phyloP scores from a whole-genome alignment of 1,140 invertebrate species.

The Amphibalanus amphitrite region DNA sequence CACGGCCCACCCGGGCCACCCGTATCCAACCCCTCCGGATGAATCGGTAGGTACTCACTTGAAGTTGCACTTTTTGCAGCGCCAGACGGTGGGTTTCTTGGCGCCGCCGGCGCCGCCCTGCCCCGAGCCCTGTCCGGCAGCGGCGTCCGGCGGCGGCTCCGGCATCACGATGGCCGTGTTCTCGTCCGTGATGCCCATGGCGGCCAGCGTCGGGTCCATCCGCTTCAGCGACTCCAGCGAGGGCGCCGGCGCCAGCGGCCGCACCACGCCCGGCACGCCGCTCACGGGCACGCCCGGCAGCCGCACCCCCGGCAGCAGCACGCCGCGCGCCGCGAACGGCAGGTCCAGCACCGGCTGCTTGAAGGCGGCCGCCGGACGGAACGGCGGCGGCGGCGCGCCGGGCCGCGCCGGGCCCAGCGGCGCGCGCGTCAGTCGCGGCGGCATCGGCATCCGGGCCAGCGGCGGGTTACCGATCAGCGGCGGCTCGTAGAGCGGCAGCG shows the following conservation, averaged over 20 bases:
- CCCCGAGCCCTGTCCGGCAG: conserved; percentile 20
- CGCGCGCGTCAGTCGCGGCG: conserved; percentile 5
- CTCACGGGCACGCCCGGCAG: too few relatives aligned
- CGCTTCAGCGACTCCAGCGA: background rate
- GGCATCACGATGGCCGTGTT: conserved; percentile 9
- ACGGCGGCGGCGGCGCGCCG: conserved; percentile 15
- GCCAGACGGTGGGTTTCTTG: conserved; percentile 43
- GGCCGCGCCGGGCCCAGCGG: conserved; percentile 5
- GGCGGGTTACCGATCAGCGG: too few relatives aligned
- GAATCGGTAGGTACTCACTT: conserved; percentile 43
- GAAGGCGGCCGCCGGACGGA: background rate
- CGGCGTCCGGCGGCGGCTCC: too few relatives aligned
- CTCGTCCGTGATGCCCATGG: background rate
- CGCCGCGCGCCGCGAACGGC: too few relatives aligned
- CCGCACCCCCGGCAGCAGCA: too few relatives aligned
- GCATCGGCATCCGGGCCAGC: background rate
- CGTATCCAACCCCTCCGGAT: too few relatives aligned
- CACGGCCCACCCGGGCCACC: too few relatives aligned
- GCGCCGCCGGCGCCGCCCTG: too few relatives aligned
- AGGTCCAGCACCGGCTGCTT: too few relatives aligned
- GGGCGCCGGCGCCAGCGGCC: too few relatives aligned
- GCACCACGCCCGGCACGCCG: too few relatives aligned
- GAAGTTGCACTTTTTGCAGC: conserved; percentile 69
- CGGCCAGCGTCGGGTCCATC: background rate
- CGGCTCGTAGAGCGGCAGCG: too few relatives aligned